Base-by-base conservation (phyloP, 2,888 invertebrate genomes). In the Trisateles emortualis region DNA sequence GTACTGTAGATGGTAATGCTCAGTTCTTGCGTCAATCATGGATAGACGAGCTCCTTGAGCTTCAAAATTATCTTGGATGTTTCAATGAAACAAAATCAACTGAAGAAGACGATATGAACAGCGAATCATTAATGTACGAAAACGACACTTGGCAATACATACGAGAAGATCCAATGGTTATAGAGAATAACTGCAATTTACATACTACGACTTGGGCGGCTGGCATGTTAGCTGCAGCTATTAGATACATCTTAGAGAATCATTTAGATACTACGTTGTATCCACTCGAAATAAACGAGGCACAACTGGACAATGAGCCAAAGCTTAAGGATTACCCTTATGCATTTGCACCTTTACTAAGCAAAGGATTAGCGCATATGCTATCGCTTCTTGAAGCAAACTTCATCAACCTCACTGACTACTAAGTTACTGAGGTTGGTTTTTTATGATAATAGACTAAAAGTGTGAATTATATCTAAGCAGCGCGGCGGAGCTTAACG, bases 21-120 rank as follows among this genome's bases (percentile, higher is more conserved):
- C 66, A 82, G 10, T 84, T 86, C 51, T 40, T 84, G 0, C 74
- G 67, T 3, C 68, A 69, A 0, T 26, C 62, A 0, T 87, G 86
- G 87, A 30, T 88, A 10, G 32, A 40, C 6, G 52, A 57, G 8
- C 45, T 80, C 0, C 49, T 80, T 0, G 43, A 32, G 0, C 75
- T 54, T 32, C 85, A 87, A 64, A 76, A 76, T 0, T 10, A 47
- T 0, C 17, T 48, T 6, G 88, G 88, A 1, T 88, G 87, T 45
- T 85, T 83, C 50, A 54, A 52, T 11, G 13, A 41, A 13, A 52
- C 45, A 2, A 52, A 11, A 10, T 41, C 26, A 3, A 10, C 47
- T 2, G 16, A 49, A 13, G 17, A 8, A 4, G 14, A 13, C 3
- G 1, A 26, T 8, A 1, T 26, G 1, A 8, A 8, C 9, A 8